Evolutionary conservation across 2,797 vertebrate genomes (phyloP).

Genomic region (Megalops cyprinoides): DNA sequence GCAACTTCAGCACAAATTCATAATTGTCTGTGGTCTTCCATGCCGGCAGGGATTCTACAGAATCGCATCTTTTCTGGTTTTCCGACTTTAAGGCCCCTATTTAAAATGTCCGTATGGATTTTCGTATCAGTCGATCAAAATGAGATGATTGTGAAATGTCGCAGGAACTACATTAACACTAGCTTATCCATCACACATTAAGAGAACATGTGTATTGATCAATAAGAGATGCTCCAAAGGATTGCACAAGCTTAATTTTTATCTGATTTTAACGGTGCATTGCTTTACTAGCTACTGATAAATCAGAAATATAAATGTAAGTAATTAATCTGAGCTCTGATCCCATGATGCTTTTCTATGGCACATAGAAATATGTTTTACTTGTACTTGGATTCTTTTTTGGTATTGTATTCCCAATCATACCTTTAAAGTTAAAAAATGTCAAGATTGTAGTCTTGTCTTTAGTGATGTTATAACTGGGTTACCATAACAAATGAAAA

Average conservation of each 20-base stretch:
- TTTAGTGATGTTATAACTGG: not conserved
- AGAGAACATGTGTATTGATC: not conserved
- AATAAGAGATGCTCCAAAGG: not conserved
- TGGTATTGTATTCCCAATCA: not conserved
- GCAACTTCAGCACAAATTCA: conserved; percentile 25
- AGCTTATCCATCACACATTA: not conserved
- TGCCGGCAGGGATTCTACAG: not conserved
- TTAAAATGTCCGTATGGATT: not conserved
- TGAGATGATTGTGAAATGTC: not conserved
- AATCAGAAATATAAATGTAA: no score
- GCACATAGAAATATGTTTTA: no score
- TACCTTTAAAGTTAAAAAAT: not conserved
- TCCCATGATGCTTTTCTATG: no score
- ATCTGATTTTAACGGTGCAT: no score
- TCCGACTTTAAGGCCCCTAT: not conserved
- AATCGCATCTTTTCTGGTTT: not conserved
- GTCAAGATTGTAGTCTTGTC: not conserved
- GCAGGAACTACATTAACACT: not conserved
- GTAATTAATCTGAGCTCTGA: no score
- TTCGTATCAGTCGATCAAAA: not conserved
- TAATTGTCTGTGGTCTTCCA: conserved; percentile 3
- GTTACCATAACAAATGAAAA: not conserved
- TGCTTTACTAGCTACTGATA: not conserved
- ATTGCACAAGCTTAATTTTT: not conserved
- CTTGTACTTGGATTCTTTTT: no score